These are phyloP conservation scores for Glossophaga mutica DNA, from an alignment of 2,797 vertebrate genomes.

Conservation along the genomic window DNA sequence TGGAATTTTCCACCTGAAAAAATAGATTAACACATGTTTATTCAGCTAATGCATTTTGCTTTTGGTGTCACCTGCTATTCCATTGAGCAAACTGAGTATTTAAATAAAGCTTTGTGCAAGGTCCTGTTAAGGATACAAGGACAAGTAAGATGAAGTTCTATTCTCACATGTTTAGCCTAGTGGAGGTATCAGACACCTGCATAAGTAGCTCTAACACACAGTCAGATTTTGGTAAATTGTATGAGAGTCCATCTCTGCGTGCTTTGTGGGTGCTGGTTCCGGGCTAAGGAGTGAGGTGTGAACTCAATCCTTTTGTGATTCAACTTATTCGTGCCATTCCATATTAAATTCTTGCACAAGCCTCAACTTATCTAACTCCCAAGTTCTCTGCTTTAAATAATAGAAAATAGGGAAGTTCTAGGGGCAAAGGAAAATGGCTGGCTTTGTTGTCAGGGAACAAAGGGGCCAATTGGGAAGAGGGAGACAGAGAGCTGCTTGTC, in stretches of 20 bases:
- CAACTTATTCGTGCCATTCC: background rate
- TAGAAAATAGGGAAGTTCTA: background rate
- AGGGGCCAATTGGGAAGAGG: background rate
- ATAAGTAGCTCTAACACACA: background rate
- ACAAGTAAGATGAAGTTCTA: background rate
- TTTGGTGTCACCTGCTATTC: constrained; percentile 8
- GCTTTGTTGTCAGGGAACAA: background rate
- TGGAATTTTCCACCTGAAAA: background rate
- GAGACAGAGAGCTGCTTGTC: background rate
- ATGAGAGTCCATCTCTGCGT: background rate
- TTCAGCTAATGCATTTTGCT: background rate
- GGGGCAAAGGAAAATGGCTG: background rate
- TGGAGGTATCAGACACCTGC: background rate
- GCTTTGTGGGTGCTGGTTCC: background rate
- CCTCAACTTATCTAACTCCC: background rate
- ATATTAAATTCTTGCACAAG: background rate
- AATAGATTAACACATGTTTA: background rate
- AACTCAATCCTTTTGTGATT: background rate
- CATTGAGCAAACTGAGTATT: background rate
- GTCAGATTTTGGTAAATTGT: background rate
- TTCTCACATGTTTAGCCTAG: background rate
- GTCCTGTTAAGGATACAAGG: background rate
- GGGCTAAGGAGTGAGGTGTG: background rate
- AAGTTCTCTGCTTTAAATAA: background rate
- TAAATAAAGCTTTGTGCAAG: background rate